Percentiles rank a stretch among this genome's conserved stretches.
phyloP scores from a whole-genome alignment of 2,888 invertebrate genomes.

The Parnassius mnemosyne region DNA sequence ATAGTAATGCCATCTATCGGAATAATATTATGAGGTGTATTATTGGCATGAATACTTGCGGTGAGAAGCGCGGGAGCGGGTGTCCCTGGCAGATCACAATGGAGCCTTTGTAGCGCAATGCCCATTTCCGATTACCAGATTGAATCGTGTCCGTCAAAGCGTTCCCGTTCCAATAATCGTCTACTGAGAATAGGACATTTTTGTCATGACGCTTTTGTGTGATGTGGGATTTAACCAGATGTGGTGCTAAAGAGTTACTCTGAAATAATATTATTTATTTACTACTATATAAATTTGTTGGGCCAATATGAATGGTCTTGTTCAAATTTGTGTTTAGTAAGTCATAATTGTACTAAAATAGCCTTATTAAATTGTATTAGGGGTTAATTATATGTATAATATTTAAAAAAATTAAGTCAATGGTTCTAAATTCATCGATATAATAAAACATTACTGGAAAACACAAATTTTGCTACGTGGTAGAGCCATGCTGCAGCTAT shows the following conservation, averaged over 20 bases:
- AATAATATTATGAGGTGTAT: constrained; percentile 30
- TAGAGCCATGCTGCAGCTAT: no score
- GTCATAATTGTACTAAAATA: no score
- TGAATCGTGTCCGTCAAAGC: constrained; percentile 72
- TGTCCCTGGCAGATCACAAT: constrained; percentile 52
- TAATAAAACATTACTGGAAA: no score
- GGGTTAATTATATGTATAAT: no score
- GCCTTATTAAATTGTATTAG: no score
- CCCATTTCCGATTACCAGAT: constrained; percentile 80
- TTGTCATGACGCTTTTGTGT: constrained; percentile 35
- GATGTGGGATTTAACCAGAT: constrained; percentile 8
- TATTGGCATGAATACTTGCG: constrained; percentile 50
- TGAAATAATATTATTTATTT: background rate
- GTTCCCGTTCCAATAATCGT: constrained; percentile 58
- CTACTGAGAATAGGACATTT: constrained; percentile 40
- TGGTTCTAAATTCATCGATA: no score
- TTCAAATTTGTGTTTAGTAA: no score
- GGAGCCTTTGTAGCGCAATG: constrained; percentile 75
- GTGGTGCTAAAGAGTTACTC: constrained; percentile 3
- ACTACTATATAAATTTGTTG: background rate
- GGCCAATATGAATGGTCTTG: no score
- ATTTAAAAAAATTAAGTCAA: no score
- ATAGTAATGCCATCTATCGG: constrained; percentile 17
- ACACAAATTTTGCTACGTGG: no score
- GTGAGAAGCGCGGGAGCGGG: constrained; percentile 35